Conservation (phyloP, 2,113 vertebrate species). For the Eurystomus gularis region DNA sequence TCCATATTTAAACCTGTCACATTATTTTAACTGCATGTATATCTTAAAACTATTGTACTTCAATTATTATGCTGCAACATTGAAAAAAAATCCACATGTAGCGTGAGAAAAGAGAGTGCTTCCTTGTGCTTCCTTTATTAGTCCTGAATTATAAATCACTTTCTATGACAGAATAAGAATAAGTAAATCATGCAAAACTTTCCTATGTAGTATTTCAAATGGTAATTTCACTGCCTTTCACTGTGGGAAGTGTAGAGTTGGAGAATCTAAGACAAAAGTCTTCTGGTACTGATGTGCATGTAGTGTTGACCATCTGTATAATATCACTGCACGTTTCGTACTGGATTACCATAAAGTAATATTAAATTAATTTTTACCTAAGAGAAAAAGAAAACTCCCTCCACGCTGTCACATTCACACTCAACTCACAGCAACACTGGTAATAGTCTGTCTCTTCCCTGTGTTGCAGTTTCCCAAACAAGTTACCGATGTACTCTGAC, state of each 20-base stretch:
- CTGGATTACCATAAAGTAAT: background rate
- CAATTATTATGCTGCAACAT: background rate
- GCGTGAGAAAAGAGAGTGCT: background rate
- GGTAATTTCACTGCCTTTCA: background rate
- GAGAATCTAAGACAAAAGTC: background rate
- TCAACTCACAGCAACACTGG: background rate
- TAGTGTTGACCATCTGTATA: background rate
- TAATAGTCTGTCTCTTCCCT: background rate
- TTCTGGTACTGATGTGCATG: background rate
- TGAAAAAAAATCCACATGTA: background rate
- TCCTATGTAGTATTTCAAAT: background rate
- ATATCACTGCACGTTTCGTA: background rate
- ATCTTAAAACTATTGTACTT: background rate
- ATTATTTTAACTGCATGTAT: background rate
- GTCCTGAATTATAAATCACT: constrained; percentile 12
- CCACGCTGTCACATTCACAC: background rate
- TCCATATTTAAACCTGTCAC: background rate
- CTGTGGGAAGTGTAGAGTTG: background rate
- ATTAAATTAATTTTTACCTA: background rate
- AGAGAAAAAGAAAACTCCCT: background rate
- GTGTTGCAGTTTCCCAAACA: background rate
- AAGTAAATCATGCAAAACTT: constrained; percentile 19
- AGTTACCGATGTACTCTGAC: background rate
- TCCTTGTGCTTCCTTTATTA: background rate
- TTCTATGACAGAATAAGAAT: background rate